These are phyloP conservation scores for Episyrphus balteatus DNA, from an alignment of 1,140 invertebrate species.

Conservation along the genomic window DNA sequence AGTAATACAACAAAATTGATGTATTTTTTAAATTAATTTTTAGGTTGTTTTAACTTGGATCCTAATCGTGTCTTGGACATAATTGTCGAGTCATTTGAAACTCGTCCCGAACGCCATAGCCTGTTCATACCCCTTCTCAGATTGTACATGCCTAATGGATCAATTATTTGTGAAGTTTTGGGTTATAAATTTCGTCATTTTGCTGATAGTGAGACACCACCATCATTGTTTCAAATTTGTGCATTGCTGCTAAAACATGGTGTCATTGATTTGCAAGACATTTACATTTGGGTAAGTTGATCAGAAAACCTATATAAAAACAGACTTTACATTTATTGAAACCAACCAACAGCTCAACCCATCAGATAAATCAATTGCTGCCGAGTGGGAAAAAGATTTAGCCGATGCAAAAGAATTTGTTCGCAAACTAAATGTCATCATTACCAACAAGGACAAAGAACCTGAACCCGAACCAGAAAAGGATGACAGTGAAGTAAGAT, in stretches of 20 bases:
- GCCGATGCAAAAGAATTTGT: slow-evolving; percentile 80
- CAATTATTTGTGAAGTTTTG: slow-evolving; percentile 83
- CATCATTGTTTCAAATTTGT: slow-evolving; percentile 76
- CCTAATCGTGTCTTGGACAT: slow-evolving; percentile 96
- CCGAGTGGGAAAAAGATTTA: slow-evolving; percentile 71
- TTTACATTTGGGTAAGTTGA: slow-evolving; percentile 77
- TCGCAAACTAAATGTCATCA: slow-evolving; percentile 73
- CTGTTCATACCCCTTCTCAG: slow-evolving; percentile 77
- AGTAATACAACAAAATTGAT: too few species aligned
- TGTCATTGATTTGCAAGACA: slow-evolving; percentile 74
- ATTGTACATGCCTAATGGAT: slow-evolving; percentile 73
- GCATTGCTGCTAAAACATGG: slow-evolving; percentile 81
- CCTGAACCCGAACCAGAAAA: slow-evolving; percentile 61
- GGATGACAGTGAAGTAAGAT: slow-evolving; percentile 49
- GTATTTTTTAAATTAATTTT: slow-evolving; percentile 24
- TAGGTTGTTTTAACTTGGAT: slow-evolving; percentile 97
- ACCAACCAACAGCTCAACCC: slow-evolving; percentile 56
- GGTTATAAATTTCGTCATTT: slow-evolving; percentile 85
- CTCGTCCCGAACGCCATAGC: slow-evolving; percentile 57
- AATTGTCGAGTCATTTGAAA: slow-evolving; percentile 94
- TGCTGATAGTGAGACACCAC: slow-evolving; percentile 60
- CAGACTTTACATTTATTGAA: too few species aligned
- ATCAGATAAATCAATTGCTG: slow-evolving; percentile 68
- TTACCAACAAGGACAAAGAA: slow-evolving; percentile 70
- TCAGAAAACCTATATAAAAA: neutral